Conservation (phyloP, 2,888 invertebrate species). For the Parelbella ahira region DNA sequence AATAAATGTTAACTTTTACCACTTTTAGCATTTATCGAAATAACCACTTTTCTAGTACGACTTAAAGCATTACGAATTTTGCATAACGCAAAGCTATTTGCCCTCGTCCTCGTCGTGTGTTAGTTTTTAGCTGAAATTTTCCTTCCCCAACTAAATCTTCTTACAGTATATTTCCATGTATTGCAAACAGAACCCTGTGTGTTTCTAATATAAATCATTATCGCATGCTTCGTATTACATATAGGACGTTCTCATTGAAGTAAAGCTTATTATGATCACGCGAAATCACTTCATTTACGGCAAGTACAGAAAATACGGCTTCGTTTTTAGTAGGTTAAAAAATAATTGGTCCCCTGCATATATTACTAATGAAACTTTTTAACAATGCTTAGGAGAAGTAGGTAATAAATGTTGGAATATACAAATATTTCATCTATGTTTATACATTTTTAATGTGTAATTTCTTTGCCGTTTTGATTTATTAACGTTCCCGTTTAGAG, state of each 20-base stretch:
- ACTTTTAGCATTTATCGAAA: not conserved
- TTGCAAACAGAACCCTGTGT: not conserved
- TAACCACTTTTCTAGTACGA: not conserved
- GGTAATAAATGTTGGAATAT: too few relatives aligned
- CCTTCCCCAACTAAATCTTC: not conserved
- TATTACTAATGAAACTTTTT: constrained; percentile 1
- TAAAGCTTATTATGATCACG: constrained; percentile 41
- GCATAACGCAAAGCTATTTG: not conserved
- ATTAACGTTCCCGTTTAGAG: too few relatives aligned
- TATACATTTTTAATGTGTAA: too few relatives aligned
- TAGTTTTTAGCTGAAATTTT: constrained; percentile 10
- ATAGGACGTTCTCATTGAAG: constrained; percentile 8
- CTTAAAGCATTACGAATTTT: not conserved
- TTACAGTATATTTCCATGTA: not conserved
- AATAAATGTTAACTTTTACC: not conserved
- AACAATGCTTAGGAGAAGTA: too few relatives aligned
- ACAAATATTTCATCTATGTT: too few relatives aligned
- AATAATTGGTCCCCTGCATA: constrained; percentile 29
- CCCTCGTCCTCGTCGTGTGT: constrained; percentile 6
- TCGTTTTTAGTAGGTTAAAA: constrained; percentile 27
- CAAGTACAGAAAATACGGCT: constrained; percentile 30
- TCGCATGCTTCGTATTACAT: not conserved
- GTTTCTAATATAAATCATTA: not conserved
- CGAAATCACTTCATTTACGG: constrained; percentile 53
- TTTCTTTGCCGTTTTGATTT: not conserved